Evolutionary conservation across 2,797 vertebrate species (phyloP), one percentile per base, ranked within the genome.

Genomic region (Tinamus major): DNA sequence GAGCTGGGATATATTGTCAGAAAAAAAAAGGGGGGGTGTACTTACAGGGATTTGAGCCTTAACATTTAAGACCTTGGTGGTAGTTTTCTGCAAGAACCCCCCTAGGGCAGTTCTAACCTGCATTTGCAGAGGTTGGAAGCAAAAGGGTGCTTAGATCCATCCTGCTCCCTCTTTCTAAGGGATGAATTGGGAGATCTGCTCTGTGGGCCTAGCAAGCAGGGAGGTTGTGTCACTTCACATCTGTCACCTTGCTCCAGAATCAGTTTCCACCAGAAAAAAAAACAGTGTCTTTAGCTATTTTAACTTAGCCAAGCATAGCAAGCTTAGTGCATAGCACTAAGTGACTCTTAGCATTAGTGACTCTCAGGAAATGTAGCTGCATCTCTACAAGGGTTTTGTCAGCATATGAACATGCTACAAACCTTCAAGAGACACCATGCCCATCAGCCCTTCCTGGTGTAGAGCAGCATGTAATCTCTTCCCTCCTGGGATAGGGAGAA

Each of bases 81-180:
- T 49, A 44, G 11, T 23, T 83, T 61, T 49, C 16, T 21, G 21
- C 33, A 31, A 48, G 18, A 44, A 29, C 6, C 46, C 51, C 51
- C 26, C 10, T 0, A 0, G 64, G 39, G 35, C 0, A 0, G n/a
- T 35, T 69, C 17, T 69, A 37, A 35, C 46, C 46, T 13, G 10
- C 9, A 27, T 51, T 37, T 51, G 24, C 49, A 26, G 49, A 51
- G 24, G 21, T 26, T 13, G 13, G 49, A 51, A 51, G 48, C 48
- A 24, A 24, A 24, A 24, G 48, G 24, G 49, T 51, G 8, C 7
- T 59, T 35, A 23, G 14, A 14, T 21, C n/a, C 20, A 33, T 59
- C 33, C 55, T 59, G 56, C 56, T 33, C 21, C 8, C 20, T 23
- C 21, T 12, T 56, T 56, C 18, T n/a, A 19, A n/a, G 31, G 31